Conservation (phyloP, 53 echinoderm and acorn worm genomes). For the Echinarachnius parma region DNA sequence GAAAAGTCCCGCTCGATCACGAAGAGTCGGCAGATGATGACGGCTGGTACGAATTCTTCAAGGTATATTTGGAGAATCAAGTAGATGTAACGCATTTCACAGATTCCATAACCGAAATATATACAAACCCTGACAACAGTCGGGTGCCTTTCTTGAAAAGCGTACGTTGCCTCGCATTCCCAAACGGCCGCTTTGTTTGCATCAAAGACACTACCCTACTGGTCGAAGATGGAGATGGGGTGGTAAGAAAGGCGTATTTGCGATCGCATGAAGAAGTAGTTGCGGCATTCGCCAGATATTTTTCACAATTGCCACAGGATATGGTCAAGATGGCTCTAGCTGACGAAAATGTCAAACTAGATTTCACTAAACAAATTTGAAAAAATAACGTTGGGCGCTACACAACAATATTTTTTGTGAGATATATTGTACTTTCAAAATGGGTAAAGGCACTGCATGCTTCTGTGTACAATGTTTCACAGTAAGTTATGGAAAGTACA, state of each 20-base stretch:
- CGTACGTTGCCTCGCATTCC: constrained; percentile 4
- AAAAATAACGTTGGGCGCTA: too few relatives aligned
- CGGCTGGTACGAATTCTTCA: constrained; percentile 13
- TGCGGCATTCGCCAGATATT: constrained; percentile 1
- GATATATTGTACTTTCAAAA: too few relatives aligned
- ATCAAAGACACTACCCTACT: constrained; percentile 31
- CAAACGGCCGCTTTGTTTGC: constrained; percentile 9
- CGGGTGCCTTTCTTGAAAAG: constrained; percentile 12
- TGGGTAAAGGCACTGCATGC: too few relatives aligned
- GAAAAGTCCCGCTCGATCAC: background rate
- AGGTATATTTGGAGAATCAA: background rate
- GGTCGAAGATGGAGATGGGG: background rate
- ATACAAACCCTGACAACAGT: background rate
- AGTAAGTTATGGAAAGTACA: too few relatives aligned
- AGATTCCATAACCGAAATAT: constrained; percentile 1
- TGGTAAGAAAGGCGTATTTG: constrained; percentile 21
- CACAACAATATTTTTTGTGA: too few relatives aligned
- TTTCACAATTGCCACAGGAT: constrained; percentile 8
- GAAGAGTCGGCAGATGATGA: too few relatives aligned
- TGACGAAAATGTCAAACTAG: constrained; percentile 12
- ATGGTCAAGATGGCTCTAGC: constrained; percentile 6
- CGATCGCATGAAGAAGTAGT: constrained; percentile 20
- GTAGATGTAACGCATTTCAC: background rate
- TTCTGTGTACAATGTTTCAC: too few relatives aligned
- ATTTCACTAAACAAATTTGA: constrained; percentile 1